phyloP scores from a whole-genome alignment of 1,140 invertebrate species.

The Anoplolepis gracilipes region DNA sequence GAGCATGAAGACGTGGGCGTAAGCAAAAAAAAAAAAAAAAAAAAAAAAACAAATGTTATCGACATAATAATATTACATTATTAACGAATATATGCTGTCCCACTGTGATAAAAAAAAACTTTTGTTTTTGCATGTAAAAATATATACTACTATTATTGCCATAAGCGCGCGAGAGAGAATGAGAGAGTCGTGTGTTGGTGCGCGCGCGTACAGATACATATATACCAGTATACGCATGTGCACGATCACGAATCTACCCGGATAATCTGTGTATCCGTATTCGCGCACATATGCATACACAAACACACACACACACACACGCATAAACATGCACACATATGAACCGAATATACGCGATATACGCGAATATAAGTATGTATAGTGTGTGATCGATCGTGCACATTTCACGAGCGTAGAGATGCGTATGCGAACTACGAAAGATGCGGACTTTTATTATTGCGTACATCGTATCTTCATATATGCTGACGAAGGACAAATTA shows the following conservation, averaged over 20 bases:
- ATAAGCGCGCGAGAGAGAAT: slow-evolving; percentile 77
- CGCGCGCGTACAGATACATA: slow-evolving; percentile 46
- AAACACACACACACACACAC: slow-evolving; percentile 26
- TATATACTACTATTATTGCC: slow-evolving; percentile 82
- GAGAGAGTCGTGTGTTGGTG: slow-evolving; percentile 55
- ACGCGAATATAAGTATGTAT: slow-evolving; percentile 31
- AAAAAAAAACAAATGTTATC: no score
- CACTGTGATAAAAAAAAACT: slow-evolving; percentile 85
- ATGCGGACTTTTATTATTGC: slow-evolving; percentile 67
- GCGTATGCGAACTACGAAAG: slow-evolving; percentile 64
- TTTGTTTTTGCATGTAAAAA: slow-evolving; percentile 85
- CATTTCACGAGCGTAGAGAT: slow-evolving; percentile 31
- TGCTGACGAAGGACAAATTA: slow-evolving; percentile 57
- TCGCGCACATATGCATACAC: slow-evolving; percentile 43
- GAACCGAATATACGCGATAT: slow-evolving; percentile 36
- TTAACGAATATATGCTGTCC: slow-evolving; percentile 85
- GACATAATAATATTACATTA: slow-evolving; percentile 83
- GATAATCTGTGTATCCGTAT: slow-evolving; percentile 19
- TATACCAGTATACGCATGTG: slow-evolving; percentile 59
- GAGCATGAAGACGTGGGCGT: slow-evolving; percentile 18
- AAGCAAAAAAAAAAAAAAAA: slow-evolving; percentile 53
- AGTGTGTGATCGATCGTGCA: slow-evolving; percentile 71
- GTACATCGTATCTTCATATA: slow-evolving; percentile 61
- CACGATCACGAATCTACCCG: background rate
- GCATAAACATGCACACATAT: slow-evolving; percentile 36